Conservation (phyloP, 2,888 invertebrate genomes). For the Lepidonotus clava region DNA sequence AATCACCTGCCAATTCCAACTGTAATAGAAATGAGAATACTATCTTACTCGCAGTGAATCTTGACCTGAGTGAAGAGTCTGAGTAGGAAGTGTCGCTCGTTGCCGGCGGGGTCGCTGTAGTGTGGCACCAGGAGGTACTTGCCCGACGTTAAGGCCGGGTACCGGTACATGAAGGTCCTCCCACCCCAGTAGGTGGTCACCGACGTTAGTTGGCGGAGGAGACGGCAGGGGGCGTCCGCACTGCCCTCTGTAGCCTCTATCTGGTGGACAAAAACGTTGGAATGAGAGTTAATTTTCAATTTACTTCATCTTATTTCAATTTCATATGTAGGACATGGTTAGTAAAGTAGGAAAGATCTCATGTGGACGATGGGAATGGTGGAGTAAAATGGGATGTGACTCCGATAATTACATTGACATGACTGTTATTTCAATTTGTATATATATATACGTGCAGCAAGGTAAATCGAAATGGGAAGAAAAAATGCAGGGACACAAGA, state of each 20-base stretch:
- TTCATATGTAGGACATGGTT: too few relatives aligned
- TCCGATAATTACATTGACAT: too few relatives aligned
- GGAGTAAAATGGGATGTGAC: too few relatives aligned
- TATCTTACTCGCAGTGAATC: constrained; percentile 34
- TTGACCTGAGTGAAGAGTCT: constrained; percentile 64
- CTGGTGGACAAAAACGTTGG: too few relatives aligned
- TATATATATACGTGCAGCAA: too few relatives aligned
- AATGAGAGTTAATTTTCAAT: too few relatives aligned
- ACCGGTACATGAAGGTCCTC: neutral
- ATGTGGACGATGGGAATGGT: too few relatives aligned
- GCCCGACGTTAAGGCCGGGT: constrained; percentile 66
- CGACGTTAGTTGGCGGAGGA: constrained; percentile 29
- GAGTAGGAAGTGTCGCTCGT: constrained; percentile 70
- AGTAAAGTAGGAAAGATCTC: too few relatives aligned
- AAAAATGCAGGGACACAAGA: too few relatives aligned
- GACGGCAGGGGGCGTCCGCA: neutral
- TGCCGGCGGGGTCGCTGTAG: constrained; percentile 63
- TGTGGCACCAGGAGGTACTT: constrained; percentile 71
- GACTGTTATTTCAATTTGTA: too few relatives aligned
- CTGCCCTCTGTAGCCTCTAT: neutral
- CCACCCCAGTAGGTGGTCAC: neutral
- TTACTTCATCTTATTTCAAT: too few relatives aligned
- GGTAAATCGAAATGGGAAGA: too few relatives aligned
- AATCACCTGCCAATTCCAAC: neutral
- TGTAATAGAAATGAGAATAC: neutral